Base-by-base conservation (phyloP, 1,140 invertebrate genomes). In the Cotesia vestalis region DNA sequence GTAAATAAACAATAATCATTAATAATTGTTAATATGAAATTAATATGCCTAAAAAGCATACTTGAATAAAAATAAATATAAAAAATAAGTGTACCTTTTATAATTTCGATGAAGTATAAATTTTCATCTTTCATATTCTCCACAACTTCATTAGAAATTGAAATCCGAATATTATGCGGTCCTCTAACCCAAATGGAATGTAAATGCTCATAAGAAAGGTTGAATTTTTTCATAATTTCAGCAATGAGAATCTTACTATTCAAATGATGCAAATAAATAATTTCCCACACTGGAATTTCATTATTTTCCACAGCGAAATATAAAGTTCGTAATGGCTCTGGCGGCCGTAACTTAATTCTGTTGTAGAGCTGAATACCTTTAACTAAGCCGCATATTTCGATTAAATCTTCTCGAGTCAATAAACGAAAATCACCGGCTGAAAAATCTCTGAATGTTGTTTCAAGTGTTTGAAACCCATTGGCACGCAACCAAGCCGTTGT, bases 361-460 rank as follows among this genome's bases (percentile, higher is more conserved):
- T 98, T 98, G 84, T 92, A 96, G 51, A 98, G 89, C 77, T 96
- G 89, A 68, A 98, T 97, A 11, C 93, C 93, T 84, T 98, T 96
- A 66, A 95, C 93, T 51, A 97, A 85, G 0, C 96, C 96, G 84
- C 96, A 97, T 66, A 98, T 96, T 86, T 98, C 94, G 64, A 98
- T 95, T 11, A 98, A 88, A 87, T 98, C 96, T 74, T 97, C 94
- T 62, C 95, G 90, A 2, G 93, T 93, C 75, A 98, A 86, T 72
- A 95, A 89, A 67, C 98, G 85, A 76, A 98, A 90, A 87, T 98
- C 96, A 40, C 92, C 90, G 61, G 95, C 96, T 60, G 93, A 94
- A 87, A 96, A 98, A 81, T 93, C 94, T 60, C 91, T 87, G 82
- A 98, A 96, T 1, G 92, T 93, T 40, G 89, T 85, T 2, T 91